Evolutionary conservation across 2,113 vertebrate genomes (phyloP), one percentile per base, ranked within the genome.

Genomic region (Typhlomys cinereus): DNA sequence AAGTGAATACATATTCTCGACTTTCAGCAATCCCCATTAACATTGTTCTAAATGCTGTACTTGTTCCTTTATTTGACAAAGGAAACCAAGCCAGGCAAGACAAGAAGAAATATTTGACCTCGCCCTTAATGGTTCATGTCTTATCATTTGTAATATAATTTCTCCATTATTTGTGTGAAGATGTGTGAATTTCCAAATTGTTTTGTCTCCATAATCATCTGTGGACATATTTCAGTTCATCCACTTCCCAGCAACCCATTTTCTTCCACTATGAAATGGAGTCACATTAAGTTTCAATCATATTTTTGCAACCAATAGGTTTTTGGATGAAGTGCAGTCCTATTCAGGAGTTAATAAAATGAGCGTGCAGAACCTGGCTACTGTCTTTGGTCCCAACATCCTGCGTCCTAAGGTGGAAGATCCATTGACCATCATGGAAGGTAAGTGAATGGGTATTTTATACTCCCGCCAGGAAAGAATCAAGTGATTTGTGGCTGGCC

Each of bases 291-390:
- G 44, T 83, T 88, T 64, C 39, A 11, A 48, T 86, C 13, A 2
- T 67, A 12, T 31, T 75, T 88, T 92, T 91, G 23, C 67, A 57
- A 64, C 50, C 44, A 39, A 44, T 95, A 99, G 99, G 89, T 99
- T 99, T 97, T 98, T 99, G 75, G 99, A 99, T 98, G 99, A 99
- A 98, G 99, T 99, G 48, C 99, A 99, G 95, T 99, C 99, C 0
- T 98, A 99, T 92, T 99, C 99, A 20, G 98, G 99, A n/a, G 95
- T 99, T 79, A 99, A 99, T 97, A 99, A 99, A 98, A 99, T 99
- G 99, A 99, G 99, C 3, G 99, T 99, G 41, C 99, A 99, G 97
- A 99, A 99, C 95, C 96, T 99, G 96, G 99, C 99, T 31, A 99
- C 99, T 0, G 99, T 99, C 50, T 99, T 99, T 95, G 99, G 99